Evolutionary conservation across 2,888 invertebrate species (phyloP), one percentile per base, ranked within the genome.

Genomic region (Heliconius ethilla): DNA sequence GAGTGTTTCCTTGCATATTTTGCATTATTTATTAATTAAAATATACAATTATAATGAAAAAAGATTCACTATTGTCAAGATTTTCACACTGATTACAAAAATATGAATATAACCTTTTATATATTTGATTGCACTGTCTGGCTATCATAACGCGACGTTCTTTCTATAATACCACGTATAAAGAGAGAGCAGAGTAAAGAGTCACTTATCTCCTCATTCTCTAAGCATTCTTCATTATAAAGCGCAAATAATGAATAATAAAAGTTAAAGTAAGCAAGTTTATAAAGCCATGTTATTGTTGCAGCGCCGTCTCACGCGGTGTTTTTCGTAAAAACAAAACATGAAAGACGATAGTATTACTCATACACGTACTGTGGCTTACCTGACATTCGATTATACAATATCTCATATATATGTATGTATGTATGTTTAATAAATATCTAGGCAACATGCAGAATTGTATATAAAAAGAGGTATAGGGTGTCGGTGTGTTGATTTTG

Each of bases 291-390:
- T 81, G 81, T 81, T 85, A 83, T 85, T 85, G 84, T 79, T 84
- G 80, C 81, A 80, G 79, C 75, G 69, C 70, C 75, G 63, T 74
- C 73, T 63, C 78, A 78, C 70, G 75, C 81, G 29, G 83, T 89
- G 89, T 88, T 89, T 89, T 89, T 88, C 85, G 86, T 77, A 77
- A 86, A 87, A 90, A 89, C 89, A 87, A 90, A 89, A 90, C 90
- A 90, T 85, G 89, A 85, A 88, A 89, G 72, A 6, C 82, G 87
- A 89, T 90, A 90, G 85, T 85, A 89, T 77, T 83, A 80, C 78
- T 79, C 80, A 86, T 84, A 87, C 87, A 79, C n/a, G 59, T n/a
- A 59, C n/a, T 59, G 88, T 87, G 87, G 86, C 78, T 74, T 63
- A 74, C 74, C 73, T 72, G 62, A 73, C 37, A 66, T 75, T 75